Conservation (phyloP, 2,797 vertebrate genomes). For the Ammospiza maritima region DNA sequence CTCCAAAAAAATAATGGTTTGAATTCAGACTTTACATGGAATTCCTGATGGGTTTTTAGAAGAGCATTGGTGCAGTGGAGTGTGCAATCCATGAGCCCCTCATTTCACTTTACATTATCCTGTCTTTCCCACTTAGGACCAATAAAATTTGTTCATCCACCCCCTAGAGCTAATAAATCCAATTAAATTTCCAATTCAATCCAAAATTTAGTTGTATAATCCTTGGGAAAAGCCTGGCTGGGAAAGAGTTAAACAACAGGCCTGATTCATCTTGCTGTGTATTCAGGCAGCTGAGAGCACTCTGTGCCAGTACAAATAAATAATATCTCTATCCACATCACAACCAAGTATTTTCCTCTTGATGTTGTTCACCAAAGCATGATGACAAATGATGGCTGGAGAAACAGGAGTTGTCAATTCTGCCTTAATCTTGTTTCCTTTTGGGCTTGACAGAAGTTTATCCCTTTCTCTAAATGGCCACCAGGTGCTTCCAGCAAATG, state of each 20-base stretch:
- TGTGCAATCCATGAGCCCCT: neutral
- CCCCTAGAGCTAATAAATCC: accelerated
- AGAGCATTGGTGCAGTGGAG: accelerated
- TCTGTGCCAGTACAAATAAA: neutral
- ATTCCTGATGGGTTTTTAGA: neutral
- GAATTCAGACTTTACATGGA: neutral
- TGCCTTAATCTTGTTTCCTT: slow-evolving; percentile 33
- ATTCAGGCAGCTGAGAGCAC: neutral
- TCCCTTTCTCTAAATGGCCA: slow-evolving; percentile 13
- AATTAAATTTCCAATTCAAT: neutral
- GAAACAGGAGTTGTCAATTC: slow-evolving; percentile 30
- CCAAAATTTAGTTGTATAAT: neutral
- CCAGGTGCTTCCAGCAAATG: slow-evolving; percentile 45
- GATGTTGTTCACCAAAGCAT: neutral
- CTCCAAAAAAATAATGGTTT: neutral
- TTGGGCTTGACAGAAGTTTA: neutral
- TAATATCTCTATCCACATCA: neutral
- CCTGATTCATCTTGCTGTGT: neutral
- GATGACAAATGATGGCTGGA: slow-evolving; percentile 16
- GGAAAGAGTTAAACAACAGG: neutral
- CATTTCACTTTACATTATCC: neutral
- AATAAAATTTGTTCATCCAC: neutral
- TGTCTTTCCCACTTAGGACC: neutral
- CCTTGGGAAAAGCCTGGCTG: neutral
- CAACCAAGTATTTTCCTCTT: neutral